Evolutionary conservation across 2,888 invertebrate genomes (phyloP).

Genomic region (Phragmatobia fuliginosa): DNA sequence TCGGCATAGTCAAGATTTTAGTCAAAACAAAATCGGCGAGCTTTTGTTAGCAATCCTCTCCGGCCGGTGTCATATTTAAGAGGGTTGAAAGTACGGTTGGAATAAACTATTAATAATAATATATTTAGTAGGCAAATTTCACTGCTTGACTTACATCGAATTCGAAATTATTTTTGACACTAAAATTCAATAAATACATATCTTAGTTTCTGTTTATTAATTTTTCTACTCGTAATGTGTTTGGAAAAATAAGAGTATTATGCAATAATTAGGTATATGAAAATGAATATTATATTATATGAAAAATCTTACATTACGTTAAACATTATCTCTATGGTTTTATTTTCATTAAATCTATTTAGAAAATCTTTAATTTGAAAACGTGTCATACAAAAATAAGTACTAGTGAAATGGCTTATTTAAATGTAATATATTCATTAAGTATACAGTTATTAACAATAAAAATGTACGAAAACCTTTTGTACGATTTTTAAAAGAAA

Average conservation of each 20-base stretch:
- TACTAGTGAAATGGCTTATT: too few species aligned
- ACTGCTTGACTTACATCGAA: not conserved
- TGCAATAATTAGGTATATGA: not conserved
- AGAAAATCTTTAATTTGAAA: not conserved
- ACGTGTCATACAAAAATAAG: too few species aligned
- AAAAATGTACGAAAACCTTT: not conserved
- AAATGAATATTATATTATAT: not conserved
- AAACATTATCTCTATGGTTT: too few species aligned
- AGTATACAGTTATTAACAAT: not conserved
- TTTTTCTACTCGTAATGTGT: not conserved
- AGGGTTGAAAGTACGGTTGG: constrained; percentile 67
- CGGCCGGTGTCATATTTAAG: constrained; percentile 79
- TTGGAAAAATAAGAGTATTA: not conserved
- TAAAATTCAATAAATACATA: too few species aligned
- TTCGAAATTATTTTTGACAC: too few species aligned
- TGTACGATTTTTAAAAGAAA: not conserved
- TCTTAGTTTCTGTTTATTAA: not conserved
- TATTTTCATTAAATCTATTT: not conserved
- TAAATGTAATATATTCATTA: not conserved
- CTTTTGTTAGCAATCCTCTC: constrained; percentile 83
- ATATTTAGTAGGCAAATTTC: constrained; percentile 7
- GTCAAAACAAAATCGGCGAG: constrained; percentile 84
- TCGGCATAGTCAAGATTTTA: constrained; percentile 71
- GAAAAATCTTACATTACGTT: too few species aligned
- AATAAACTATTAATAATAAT: constrained; percentile 47